These are phyloP conservation scores for Esperia sulphurella DNA, from an alignment of 2,888 invertebrate genomes.

Conservation along the genomic window DNA sequence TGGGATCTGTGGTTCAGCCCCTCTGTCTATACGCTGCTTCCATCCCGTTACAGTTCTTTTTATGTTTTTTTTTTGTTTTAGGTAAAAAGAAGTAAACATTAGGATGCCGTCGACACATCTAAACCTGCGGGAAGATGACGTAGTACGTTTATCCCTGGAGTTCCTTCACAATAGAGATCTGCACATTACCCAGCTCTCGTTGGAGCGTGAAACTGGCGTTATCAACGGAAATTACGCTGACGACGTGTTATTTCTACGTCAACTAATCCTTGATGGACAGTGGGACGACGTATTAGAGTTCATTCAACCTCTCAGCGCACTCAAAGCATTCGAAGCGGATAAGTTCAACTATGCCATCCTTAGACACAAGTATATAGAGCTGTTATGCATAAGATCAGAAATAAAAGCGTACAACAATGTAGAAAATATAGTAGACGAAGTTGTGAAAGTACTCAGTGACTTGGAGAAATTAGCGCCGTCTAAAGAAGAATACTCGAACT, in stretches of 20 bases:
- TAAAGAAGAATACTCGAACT: constrained; percentile 95
- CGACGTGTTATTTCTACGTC: constrained; percentile 95
- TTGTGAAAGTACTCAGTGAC: constrained; percentile 93
- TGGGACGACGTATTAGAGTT: constrained; percentile 99
- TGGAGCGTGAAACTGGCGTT: constrained; percentile 97
- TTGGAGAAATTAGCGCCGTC: constrained; percentile 93
- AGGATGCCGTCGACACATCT: constrained; percentile 90
- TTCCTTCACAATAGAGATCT: constrained; percentile 93
- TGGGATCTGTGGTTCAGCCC: too few relatives aligned
- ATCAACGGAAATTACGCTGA: constrained; percentile 96
- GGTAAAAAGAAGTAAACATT: constrained; percentile 26
- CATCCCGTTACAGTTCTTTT: too few relatives aligned
- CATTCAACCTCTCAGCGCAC: constrained; percentile 93
- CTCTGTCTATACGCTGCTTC: too few relatives aligned
- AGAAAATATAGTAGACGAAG: constrained; percentile 95
- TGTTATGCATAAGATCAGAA: constrained; percentile 96
- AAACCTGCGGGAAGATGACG: constrained; percentile 92
- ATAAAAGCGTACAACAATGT: constrained; percentile 91
- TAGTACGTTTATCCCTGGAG: constrained; percentile 90
- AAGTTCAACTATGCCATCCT: constrained; percentile 92
- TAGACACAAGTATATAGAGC: constrained; percentile 95
- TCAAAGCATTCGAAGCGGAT: constrained; percentile 89
- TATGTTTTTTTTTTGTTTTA: constrained; percentile 36
- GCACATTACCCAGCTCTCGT: constrained; percentile 93
- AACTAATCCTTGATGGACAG: constrained; percentile 97